These are phyloP conservation scores for Trogon melanurus DNA, from an alignment of 2,113 vertebrate species.

Conservation along the genomic window DNA sequence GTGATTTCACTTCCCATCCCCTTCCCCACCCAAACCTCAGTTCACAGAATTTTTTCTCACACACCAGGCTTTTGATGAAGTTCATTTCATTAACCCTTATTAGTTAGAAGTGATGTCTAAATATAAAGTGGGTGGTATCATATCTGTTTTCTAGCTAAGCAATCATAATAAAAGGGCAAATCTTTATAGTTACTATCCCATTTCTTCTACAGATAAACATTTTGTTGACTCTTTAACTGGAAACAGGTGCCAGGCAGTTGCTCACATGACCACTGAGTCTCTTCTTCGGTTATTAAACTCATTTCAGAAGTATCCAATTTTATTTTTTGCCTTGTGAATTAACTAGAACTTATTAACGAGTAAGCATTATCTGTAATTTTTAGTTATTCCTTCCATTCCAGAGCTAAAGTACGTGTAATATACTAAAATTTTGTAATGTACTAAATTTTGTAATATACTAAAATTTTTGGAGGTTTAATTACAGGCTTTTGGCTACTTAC, in stretches of 20 bases:
- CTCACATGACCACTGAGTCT: background rate
- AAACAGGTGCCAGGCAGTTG: background rate
- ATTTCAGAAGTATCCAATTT: background rate
- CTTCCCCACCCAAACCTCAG: background rate
- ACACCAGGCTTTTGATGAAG: background rate
- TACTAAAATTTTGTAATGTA: background rate
- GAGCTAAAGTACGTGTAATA: background rate
- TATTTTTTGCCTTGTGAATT: background rate
- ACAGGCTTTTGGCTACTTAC: background rate
- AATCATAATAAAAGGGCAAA: background rate
- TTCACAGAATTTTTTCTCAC: background rate
- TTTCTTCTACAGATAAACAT: background rate
- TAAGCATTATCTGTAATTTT: background rate
- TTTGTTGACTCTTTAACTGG: background rate
- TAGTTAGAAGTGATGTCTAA: background rate
- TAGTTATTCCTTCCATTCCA: background rate
- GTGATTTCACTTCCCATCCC: background rate
- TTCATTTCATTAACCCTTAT: background rate
- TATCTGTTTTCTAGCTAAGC: background rate
- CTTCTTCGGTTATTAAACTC: background rate
- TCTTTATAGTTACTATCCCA: background rate
- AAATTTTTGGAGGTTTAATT: rapidly evolving
- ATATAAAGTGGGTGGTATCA: background rate
- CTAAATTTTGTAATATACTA: background rate
- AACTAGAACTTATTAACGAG: background rate